These are phyloP conservation scores for Cettia cetti DNA, from an alignment of 2,113 vertebrate species.

Conservation along the genomic window DNA sequence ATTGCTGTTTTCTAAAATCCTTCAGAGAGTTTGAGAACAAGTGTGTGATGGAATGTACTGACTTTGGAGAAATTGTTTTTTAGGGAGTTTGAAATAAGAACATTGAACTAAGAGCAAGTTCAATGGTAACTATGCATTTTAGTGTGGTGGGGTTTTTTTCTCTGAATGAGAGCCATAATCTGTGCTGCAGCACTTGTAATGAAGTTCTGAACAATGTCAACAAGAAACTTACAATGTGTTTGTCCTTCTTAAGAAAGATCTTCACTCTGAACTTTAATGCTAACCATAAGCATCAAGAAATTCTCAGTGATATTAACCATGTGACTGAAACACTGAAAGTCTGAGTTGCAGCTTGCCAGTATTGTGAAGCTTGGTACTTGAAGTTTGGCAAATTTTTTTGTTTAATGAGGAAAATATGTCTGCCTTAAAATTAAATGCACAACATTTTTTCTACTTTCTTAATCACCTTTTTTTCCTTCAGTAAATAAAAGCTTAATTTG, in stretches of 20 bases:
- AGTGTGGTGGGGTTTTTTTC: background rate
- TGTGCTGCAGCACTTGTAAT: background rate
- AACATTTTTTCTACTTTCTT: background rate
- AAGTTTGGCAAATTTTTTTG: background rate
- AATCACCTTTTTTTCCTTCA: background rate
- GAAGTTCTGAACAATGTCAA: background rate
- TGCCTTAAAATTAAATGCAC: background rate
- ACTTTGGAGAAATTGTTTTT: background rate
- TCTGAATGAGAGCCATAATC: background rate
- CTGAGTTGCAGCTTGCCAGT: background rate
- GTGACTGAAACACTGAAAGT: background rate
- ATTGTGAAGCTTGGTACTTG: background rate
- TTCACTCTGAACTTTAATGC: background rate
- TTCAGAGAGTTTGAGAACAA: background rate
- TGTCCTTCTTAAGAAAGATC: background rate
- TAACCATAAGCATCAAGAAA: background rate
- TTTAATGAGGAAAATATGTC: background rate
- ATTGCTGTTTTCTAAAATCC: background rate
- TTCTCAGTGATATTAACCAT: background rate
- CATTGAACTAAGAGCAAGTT: background rate
- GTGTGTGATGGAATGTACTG: background rate
- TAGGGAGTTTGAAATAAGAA: background rate
- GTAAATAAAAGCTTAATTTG: background rate
- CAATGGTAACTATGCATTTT: background rate
- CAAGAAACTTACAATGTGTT: background rate